Evolutionary conservation across 92 coral and sea anemone genomes (phyloP).

Genomic region (Meandrina meandrites): DNA sequence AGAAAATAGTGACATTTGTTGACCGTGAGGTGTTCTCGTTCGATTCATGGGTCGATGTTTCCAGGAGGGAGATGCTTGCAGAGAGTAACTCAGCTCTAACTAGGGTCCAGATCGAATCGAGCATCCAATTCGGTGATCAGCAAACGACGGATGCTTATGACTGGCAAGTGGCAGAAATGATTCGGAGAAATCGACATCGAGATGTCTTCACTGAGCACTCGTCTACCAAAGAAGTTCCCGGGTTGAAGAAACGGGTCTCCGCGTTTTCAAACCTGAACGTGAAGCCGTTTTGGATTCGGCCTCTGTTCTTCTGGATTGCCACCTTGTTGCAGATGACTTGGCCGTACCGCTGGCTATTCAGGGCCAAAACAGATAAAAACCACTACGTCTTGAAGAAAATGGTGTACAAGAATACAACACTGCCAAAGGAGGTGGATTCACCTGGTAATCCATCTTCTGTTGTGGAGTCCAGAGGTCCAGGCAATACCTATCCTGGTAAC

Average conservation of each 20-base stretch:
- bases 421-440: conserved; percentile 43
- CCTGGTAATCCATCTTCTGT: background rate
- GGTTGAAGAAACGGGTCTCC: conserved; percentile 47
- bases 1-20: conserved; percentile 26
- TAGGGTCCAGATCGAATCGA: conserved; percentile 43
- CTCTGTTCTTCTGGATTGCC: conserved; percentile 58
- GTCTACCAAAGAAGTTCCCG: conserved; percentile 31
- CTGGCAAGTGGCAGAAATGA: conserved; percentile 43
- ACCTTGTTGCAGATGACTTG: conserved; percentile 48
- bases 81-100: conserved; percentile 25
- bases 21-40: conserved; percentile 43
- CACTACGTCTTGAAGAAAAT: conserved; percentile 43
- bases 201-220: conserved; percentile 51
- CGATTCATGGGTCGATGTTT: conserved; percentile 61
- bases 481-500: background rate
- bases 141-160: conserved; percentile 45
- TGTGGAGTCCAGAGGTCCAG: background rate
- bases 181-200: conserved; percentile 50
- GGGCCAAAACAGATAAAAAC: conserved; percentile 54
- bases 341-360: conserved; percentile 64
- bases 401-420: conserved; percentile 43
- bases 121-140: conserved; percentile 49
- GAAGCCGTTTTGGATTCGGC: conserved; percentile 63
- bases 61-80: conserved; percentile 54
- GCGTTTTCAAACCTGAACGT: conserved; percentile 45